Evolutionary conservation across 2,113 vertebrate genomes (phyloP).

Genomic region (Cyprinus carpio): DNA sequence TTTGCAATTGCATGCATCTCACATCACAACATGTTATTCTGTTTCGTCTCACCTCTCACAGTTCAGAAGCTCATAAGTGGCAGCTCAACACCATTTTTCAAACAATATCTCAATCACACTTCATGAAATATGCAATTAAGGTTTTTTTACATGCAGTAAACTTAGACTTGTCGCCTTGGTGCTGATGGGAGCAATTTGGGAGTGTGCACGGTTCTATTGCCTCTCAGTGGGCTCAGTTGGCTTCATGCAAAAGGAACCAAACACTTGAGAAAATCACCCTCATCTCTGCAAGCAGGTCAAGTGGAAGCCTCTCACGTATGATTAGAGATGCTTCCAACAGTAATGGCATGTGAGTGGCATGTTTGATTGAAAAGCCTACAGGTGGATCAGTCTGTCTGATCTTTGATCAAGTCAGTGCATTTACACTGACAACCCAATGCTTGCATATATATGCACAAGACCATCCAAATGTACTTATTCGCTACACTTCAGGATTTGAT

Average conservation of each 20-base stretch:
- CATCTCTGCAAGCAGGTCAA: constrained; percentile 12
- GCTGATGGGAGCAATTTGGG: constrained; percentile 5
- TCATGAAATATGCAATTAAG: constrained; percentile 14
- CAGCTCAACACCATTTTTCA: not conserved
- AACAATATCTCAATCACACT: constrained; percentile 29
- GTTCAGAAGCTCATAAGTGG: not conserved
- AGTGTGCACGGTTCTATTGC: not conserved
- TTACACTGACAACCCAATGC: constrained; percentile 25
- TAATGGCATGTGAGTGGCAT: constrained; percentile 42
- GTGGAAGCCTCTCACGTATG: constrained; percentile 8
- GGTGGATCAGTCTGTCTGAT: constrained; percentile 20
- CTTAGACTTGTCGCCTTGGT: not conserved
- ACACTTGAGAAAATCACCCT: constrained; percentile 34
- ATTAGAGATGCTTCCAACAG: constrained; percentile 30
- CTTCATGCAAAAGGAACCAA: constrained; percentile 30
- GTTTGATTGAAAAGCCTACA: constrained; percentile 48
- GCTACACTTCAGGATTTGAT: not conserved
- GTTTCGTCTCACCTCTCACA: not conserved
- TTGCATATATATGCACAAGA: not conserved
- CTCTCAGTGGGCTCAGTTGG: not conserved
- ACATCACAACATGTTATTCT: not conserved
- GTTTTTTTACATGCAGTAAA: not conserved
- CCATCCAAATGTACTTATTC: not conserved
- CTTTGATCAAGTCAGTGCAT: not conserved
- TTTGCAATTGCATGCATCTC: no score